Evolutionary conservation across 2,888 invertebrate genomes (phyloP).

Genomic region (Hypena proboscidalis): DNA sequence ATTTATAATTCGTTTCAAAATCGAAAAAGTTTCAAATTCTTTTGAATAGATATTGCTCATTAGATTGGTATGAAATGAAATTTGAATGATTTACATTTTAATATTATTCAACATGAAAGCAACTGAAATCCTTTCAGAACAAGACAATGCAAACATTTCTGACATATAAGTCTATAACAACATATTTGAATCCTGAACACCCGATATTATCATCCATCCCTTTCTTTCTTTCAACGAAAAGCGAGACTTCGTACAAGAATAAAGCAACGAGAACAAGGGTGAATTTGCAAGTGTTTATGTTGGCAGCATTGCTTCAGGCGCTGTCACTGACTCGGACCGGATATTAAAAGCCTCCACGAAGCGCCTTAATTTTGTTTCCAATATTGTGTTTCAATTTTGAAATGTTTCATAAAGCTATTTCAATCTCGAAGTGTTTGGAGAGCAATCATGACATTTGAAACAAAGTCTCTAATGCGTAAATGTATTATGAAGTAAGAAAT

Average conservation of each 20-base stretch:
- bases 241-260: constrained; percentile 7
- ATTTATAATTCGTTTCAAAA: too few relatives aligned
- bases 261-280: constrained; percentile 21
- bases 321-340: constrained; percentile 56
- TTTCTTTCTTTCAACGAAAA: constrained; percentile 5
- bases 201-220: neutral
- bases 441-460: constrained; percentile 16
- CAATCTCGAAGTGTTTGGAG: constrained; percentile 21
- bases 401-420: constrained; percentile 16
- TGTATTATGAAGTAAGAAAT: constrained; percentile 6
- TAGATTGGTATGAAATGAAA: too few relatives aligned
- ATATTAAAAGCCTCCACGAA: constrained; percentile 59
- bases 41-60: too few relatives aligned
- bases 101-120: too few relatives aligned
- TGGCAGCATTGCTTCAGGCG: constrained; percentile 33
- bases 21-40: too few relatives aligned
- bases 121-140: too few relatives aligned
- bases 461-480: constrained; percentile 11
- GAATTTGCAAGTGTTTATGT: constrained; percentile 33
- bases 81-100: too few relatives aligned
- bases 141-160: neutral
- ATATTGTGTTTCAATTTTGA: constrained; percentile 34
- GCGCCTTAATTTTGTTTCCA: constrained; percentile 38
- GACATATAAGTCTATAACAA: neutral
- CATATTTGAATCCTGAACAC: constrained; percentile 9